phyloP scores from a whole-genome alignment of 2,113 vertebrate species.

The Campylorhamphus procurvoides region DNA sequence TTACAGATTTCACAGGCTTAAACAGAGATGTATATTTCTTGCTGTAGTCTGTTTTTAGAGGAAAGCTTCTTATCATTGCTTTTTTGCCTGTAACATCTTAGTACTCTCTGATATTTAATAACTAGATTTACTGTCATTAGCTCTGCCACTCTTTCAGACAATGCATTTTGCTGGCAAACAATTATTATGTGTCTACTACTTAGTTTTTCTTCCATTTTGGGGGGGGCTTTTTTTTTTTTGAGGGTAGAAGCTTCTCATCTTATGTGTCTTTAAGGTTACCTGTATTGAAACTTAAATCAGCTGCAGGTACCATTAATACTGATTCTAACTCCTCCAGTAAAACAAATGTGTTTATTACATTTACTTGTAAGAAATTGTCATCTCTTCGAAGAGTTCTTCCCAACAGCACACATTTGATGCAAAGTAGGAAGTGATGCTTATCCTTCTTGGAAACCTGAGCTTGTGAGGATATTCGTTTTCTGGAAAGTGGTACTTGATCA shows the following conservation, averaged over 20 bases:
- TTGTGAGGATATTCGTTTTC: background rate
- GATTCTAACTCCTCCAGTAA: background rate
- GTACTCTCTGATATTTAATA: background rate
- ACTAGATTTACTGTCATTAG: background rate
- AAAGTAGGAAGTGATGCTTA: background rate
- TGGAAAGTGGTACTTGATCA: constrained; percentile 19
- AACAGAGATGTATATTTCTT: background rate
- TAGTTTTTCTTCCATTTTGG: background rate
- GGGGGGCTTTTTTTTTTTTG: background rate
- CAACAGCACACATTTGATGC: background rate
- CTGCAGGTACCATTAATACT: background rate
- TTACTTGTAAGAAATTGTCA: background rate
- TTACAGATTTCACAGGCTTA: accelerated
- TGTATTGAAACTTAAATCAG: background rate
- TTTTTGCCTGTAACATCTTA: background rate
- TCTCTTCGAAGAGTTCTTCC: background rate
- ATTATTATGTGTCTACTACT: background rate
- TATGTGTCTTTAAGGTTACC: background rate
- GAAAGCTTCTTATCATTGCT: background rate
- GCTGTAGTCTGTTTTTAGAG: background rate
- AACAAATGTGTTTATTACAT: background rate
- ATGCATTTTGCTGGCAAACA: background rate
- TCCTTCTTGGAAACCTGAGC: background rate
- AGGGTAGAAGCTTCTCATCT: background rate
- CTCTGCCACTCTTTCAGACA: background rate